Conservation (phyloP, 1,140 invertebrate genomes). For the Magallana gigas region DNA sequence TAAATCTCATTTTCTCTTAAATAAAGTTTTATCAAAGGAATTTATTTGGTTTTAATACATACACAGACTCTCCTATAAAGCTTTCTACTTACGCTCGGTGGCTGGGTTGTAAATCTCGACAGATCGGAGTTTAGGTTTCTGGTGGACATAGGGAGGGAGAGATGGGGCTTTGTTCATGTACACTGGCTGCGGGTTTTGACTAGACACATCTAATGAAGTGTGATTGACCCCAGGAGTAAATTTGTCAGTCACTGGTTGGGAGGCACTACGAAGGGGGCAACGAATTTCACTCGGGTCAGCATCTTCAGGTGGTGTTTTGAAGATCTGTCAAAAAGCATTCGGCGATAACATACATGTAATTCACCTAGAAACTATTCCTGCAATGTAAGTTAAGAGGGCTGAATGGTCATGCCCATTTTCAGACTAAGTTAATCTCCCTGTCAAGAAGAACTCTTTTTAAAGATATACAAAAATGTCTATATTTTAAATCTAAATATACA, state of each 20-base stretch:
- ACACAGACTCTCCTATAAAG: too few relatives aligned
- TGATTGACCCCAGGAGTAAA: constrained; percentile 52
- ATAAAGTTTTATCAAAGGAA: too few relatives aligned
- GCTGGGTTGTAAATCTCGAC: constrained; percentile 69
- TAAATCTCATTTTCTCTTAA: too few relatives aligned
- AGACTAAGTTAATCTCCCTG: too few relatives aligned
- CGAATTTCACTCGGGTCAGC: constrained; percentile 63
- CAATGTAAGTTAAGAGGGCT: too few relatives aligned
- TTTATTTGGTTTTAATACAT: too few relatives aligned
- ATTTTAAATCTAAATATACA: too few relatives aligned
- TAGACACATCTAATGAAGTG: constrained; percentile 50
- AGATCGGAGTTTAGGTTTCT: constrained; percentile 55
- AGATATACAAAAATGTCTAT: too few relatives aligned
- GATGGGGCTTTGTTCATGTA: constrained; percentile 68
- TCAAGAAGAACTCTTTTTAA: too few relatives aligned
- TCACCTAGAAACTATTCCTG: too few relatives aligned
- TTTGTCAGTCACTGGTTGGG: constrained; percentile 54
- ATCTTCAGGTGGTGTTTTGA: constrained; percentile 78
- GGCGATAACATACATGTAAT: too few relatives aligned
- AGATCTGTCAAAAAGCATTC: constrained; percentile 76
- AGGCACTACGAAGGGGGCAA: neutral
- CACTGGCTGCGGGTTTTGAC: constrained; percentile 53
- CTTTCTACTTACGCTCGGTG: constrained; percentile 63
- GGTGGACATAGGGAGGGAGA: constrained; percentile 42
- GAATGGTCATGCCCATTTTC: too few relatives aligned